Evolutionary conservation across 2,797 vertebrate species (phyloP), one percentile per base, ranked within the genome.

Genomic region (Myotis myotis): DNA sequence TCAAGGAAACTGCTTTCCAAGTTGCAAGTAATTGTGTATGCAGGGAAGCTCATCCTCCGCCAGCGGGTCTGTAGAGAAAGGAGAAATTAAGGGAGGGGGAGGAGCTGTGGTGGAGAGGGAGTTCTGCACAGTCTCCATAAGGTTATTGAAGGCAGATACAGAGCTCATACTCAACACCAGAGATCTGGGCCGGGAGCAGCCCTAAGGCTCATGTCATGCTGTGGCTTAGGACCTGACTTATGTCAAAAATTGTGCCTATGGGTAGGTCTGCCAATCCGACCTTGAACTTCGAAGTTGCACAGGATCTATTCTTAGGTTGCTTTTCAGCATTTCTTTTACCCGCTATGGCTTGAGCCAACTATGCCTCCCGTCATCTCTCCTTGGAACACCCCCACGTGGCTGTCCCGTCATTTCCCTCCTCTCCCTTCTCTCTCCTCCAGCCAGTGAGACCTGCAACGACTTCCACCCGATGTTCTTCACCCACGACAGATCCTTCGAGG

Each of bases 401-500:
- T 3, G 87, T 92, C 96, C 94, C 72, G n/a, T 6, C 10, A 1
- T 16, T 82, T 38, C 38, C n/a, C 70, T 36, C 74, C 28, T 91
- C 88, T 93, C 47, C 89, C 95, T 80, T 53, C 81, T 97, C 93
- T 94, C 97, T 23, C 95, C 97, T 98, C 96, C 98, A 99, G 99
- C 99, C 92, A 99, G 99, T 96, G 99, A 99, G 98, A 99, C 99
- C 98, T 99, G 99, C 98, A 99, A 99, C 17, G 99, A 99, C 97
- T 99, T 99, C 98, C 99, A 99, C 93, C 99, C 99, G 62, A 99
- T 99, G 99, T 99, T 99, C 98, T 99, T 99, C 98, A 99, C 99
- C 95, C 99, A 99, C 12, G 99, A 99, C 97, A 99, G 99, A 96
- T 99, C 99, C 2, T 99, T 99, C 30, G 99, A 99, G 97, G 99